phyloP scores from a whole-genome alignment of 2,113 vertebrate species.

The Hemichromis elongatus region DNA sequence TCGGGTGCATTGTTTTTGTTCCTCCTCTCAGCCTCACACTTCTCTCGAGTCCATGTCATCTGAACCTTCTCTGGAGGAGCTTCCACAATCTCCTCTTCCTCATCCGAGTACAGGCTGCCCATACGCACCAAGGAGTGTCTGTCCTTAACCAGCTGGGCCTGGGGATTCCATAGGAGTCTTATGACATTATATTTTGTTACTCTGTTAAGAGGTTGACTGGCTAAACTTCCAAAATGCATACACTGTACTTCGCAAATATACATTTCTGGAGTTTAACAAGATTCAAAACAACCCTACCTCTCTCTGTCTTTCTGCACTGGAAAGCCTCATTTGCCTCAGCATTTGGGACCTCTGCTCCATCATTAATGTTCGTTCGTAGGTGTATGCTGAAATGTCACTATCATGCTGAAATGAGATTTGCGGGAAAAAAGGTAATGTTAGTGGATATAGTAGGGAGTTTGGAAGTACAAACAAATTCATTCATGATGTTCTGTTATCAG shows the following conservation, averaged over 20 bases:
- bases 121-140: conserved; percentile 89
- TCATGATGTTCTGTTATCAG: neutral
- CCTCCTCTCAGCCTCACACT: conserved; percentile 79
- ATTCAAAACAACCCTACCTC: conserved; percentile 76
- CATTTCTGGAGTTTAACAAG: neutral
- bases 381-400: conserved; percentile 97
- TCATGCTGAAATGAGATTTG: conserved; percentile 76
- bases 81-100: conserved; percentile 85
- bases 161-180: neutral
- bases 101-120: conserved; percentile 90
- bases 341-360: conserved; percentile 99
- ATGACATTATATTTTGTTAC: neutral
- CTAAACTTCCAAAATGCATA: neutral
- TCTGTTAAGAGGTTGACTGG: neutral
- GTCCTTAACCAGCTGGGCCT: conserved; percentile 97
- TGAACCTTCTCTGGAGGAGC: conserved; percentile 84
- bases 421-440: neutral
- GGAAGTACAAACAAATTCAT: neutral
- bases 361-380: conserved; percentile 96
- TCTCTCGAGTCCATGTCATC: conserved; percentile 97
- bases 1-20: conserved; percentile 80
- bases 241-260: neutral
- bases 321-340: conserved; percentile 95
- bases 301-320: conserved; percentile 88
- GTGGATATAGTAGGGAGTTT: neutral